A percentile compares a stretch with the other conserved stretches of the same genome.
phyloP scores from a whole-genome alignment of 1,140 invertebrate genomes.

The Oreohelix idahoensis region DNA sequence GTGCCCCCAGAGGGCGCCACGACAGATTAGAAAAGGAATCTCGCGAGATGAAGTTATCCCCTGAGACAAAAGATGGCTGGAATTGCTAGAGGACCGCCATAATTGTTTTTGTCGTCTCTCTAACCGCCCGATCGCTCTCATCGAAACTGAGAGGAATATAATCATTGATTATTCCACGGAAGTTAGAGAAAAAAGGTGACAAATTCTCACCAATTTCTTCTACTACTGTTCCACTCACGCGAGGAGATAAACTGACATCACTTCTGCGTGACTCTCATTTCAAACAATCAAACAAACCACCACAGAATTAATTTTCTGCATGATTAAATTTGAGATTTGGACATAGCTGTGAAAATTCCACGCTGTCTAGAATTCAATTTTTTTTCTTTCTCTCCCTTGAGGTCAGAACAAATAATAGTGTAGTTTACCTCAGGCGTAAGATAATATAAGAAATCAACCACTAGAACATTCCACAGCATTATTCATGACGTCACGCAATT shows the following conservation, averaged over 20 bases:
- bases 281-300: neutral
- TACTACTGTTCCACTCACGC: neutral
- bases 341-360: no score
- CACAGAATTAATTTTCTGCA: conserved; percentile 1
- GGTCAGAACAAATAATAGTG: no score
- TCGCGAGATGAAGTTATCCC: neutral
- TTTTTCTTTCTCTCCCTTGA: no score
- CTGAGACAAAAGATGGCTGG: conserved; percentile 22
- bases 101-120: conserved; percentile 21
- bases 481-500: no score
- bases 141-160: neutral
- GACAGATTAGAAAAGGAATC: conserved; percentile 17
- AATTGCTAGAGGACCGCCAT: conserved; percentile 14
- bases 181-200: neutral
- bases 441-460: no score
- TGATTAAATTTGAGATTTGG: neutral
- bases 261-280: neutral
- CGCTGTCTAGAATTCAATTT: no score
- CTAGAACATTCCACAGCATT: no score
- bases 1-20: neutral
- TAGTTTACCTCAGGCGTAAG: no score
- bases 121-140: neutral
- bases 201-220: neutral
- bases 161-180: neutral
- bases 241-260: neutral